Percentiles rank a stretch among this genome's conserved stretches.
Conservation (phyloP, 2,113 vertebrate species). For the mouse (Mus musculus) region DNA sequence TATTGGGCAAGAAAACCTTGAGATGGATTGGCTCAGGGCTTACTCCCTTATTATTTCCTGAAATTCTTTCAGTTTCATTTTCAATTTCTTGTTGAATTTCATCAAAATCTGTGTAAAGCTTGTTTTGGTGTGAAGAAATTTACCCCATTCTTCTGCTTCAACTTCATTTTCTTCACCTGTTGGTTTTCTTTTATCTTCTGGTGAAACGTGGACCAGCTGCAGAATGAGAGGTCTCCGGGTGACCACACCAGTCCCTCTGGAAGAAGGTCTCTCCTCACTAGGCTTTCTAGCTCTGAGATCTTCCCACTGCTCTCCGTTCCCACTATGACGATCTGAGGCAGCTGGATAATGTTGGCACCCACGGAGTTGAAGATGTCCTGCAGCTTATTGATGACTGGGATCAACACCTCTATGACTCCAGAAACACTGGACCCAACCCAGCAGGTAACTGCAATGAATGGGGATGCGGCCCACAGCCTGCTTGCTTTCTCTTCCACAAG, state of each 20-base stretch:
- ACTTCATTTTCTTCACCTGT: slow-evolving; percentile 95
- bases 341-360: too few species aligned
- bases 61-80: slow-evolving; percentile 96
- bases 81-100: slow-evolving; percentile 98
- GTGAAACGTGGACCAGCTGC: slow-evolving; percentile 95
- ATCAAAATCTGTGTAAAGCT: slow-evolving; percentile 97
- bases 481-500: too few species aligned
- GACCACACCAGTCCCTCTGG: slow-evolving; percentile 96
- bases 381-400: too few species aligned
- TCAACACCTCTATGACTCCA: too few species aligned
- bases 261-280: slow-evolving; percentile 96
- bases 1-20: slow-evolving; percentile 97
- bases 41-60: slow-evolving; percentile 98
- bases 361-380: too few species aligned
- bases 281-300: slow-evolving; percentile 97
- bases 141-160: slow-evolving; percentile 98
- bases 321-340: too few species aligned
- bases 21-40: slow-evolving; percentile 98
- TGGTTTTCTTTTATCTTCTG: slow-evolving; percentile 94
- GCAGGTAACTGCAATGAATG: too few species aligned
- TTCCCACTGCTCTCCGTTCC: slow-evolving; percentile 97
- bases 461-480: too few species aligned
- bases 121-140: slow-evolving; percentile 99
- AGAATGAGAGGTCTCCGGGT: slow-evolving; percentile 97
- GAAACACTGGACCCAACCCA: too few species aligned